Evolutionary conservation across 2,113 vertebrate species (phyloP), one percentile per base, ranked within the genome.

Genomic region (Siphamia tubifer): DNA sequence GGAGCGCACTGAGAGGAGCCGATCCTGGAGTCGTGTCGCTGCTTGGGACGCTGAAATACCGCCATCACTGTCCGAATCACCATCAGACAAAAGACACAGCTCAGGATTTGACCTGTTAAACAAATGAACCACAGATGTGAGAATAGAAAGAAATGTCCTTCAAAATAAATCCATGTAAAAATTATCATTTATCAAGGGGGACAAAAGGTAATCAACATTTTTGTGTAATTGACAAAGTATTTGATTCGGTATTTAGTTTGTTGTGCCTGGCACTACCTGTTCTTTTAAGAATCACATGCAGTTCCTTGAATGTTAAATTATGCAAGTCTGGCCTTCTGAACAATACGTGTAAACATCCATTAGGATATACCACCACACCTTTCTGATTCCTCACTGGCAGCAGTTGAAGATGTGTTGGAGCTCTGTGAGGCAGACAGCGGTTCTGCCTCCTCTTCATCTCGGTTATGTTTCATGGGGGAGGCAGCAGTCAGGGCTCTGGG

Each of bases 311-410:
- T 30, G 28, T 30, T n/a, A 30, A 1, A 30, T 30, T 30, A 30
- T 30, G 10, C n/a, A n/a, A n/a, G n/a, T n/a, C n/a, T n/a, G n/a
- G n/a, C n/a, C n/a, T n/a, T n/a, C n/a, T n/a, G n/a, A n/a, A n/a
- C n/a, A n/a, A n/a, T 13, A 16, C 8, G 27, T 5, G 20, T 17
- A 0, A 19, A 6, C 2, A 34, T 6, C 23, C 40, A 35, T 27
- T 31, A 34, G 12, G 4, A 15, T 23, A 42, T 27, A 27, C 2
- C 0, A 1, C 48, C 0, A 1, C 48, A 93, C 92, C 92, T 90
- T 31, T 92, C 92, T 4, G 94, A 96, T 48, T 93, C 90, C 23
- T 96, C 92, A 0, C 91, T 94, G 48, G 86, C 72, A 3, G 92
- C 89, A 6, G 56, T 32, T 0, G 94, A 96, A 16, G 95, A 93